These are phyloP conservation scores for Ephydatia muelleri DNA, from an alignment of 37 sponge, comb jelly and placozoan genomes.

Conservation along the genomic window DNA sequence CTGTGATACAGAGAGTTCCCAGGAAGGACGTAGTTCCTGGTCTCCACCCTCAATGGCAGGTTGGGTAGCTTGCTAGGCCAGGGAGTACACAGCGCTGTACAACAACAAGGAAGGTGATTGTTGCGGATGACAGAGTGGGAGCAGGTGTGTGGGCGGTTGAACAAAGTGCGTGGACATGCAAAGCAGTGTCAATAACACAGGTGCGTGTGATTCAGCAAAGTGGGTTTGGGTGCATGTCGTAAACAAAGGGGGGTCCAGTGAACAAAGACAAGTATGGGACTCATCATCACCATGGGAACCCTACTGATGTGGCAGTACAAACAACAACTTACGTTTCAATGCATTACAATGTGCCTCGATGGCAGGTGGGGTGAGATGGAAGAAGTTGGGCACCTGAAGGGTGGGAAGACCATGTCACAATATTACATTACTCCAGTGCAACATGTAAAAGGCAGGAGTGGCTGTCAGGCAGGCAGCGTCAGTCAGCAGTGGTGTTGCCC, in stretches of 20 bases:
- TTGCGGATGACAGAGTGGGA: not conserved
- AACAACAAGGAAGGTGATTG: not conserved
- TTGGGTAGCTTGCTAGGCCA: slow-evolving; percentile 67
- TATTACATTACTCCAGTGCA: too few species aligned
- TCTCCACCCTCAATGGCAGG: slow-evolving; percentile 54
- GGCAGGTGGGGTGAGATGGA: slow-evolving; percentile 90
- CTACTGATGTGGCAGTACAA: not conserved
- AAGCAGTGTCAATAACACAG: not conserved
- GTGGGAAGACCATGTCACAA: too few species aligned
- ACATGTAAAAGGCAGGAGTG: too few species aligned
- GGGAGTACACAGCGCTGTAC: slow-evolving; percentile 71
- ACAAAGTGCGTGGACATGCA: not conserved
- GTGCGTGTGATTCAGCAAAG: too few species aligned
- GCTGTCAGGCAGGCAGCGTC: too few species aligned
- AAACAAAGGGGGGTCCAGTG: too few species aligned
- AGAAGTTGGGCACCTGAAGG: slow-evolving; percentile 93
- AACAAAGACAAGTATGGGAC: too few species aligned
- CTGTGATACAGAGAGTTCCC: slow-evolving; percentile 64
- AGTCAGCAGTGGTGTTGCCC: too few species aligned
- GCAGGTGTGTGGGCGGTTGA: not conserved
- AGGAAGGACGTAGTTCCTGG: slow-evolving; percentile 73
- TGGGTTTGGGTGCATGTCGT: too few species aligned
- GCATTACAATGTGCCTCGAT: slow-evolving; percentile 87
- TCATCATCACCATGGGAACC: not conserved
- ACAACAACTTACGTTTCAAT: slow-evolving; percentile 65